Base-by-base conservation (phyloP, 37 sponge, comb jelly and placozoan genomes). In the Dysidea cf. avara region DNA sequence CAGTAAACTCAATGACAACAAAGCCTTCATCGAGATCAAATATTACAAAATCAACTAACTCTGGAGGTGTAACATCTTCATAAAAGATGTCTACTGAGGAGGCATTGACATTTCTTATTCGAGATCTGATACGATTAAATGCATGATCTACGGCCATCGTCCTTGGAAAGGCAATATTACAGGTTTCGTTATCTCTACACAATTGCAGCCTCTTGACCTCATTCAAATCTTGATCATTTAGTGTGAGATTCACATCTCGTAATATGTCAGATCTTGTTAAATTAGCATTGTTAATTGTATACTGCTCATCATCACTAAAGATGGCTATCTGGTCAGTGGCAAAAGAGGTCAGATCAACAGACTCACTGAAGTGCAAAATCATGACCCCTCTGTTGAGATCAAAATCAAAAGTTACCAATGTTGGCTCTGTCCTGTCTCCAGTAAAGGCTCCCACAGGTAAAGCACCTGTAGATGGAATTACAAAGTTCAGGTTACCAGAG, bases 331-430 rank as follows among this genome's bases (percentile, higher is more conserved):
- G 48, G 11, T 50, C 29, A 18, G 52, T 47, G 0, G 31, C 35
- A 22, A 86, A 79, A 29, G 67, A 68, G 0, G 37, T 36, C 4
- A 75, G 1, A 29, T 75, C 59, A 24, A 90, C 78, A 20, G 90
- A 85, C 71, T 90, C 90, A 72, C 84, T 69, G 49, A 90, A 95
- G 22, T 63, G 51, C 21, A 95, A 67, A 21, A 56, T 87, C 55
- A 95, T 66, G 37, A 63, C 50, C n/a, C 96, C 96, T 20, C 0
- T 20, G 58, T 95, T 56, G 39, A 91, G 59, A 62, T 95, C 91
- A 73, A 87, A 78, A 55, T 82, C 79, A 84, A 95, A 95, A 0
- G 53, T 33, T 17, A 17, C 39, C 16, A 95, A 72, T 2, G 40
- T 32, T 33, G 88, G 91, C n/a, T 50, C 39, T 32, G 88, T 81